Percentiles rank a stretch among this genome's conserved stretches.
These are phyloP conservation scores for Corythoichthys haematopterus DNA, from an alignment of 2,113 vertebrate species.

Conservation along the genomic window DNA sequence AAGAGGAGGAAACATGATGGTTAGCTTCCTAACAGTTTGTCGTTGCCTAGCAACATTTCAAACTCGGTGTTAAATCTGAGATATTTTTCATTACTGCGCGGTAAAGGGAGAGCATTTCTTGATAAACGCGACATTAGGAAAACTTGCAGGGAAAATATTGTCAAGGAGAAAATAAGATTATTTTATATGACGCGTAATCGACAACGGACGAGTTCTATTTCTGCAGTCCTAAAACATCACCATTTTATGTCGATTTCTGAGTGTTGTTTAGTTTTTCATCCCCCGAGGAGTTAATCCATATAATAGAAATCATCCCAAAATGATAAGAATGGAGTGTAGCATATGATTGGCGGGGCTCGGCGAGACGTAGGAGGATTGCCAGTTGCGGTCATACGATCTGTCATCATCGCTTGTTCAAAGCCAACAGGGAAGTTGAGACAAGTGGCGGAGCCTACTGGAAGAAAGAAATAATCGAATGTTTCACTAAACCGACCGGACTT, in stretches of 20 bases:
- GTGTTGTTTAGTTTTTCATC: background rate
- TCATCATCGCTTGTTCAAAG: constrained; percentile 65
- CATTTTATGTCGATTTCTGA: background rate
- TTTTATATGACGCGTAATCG: background rate
- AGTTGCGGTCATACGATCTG: constrained; percentile 63
- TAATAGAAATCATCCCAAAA: background rate
- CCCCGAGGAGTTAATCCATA: background rate
- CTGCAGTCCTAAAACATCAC: background rate
- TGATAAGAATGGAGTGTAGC: background rate
- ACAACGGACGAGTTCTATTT: background rate
- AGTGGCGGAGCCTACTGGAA: constrained; percentile 53
- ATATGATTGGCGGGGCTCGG: constrained; percentile 47
- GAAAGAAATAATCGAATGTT: constrained; percentile 6
- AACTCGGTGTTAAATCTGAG: background rate
- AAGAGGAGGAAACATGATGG: background rate
- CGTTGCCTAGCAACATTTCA: constrained; percentile 12
- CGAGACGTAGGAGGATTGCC: constrained; percentile 45
- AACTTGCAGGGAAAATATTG: background rate
- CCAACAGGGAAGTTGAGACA: constrained; percentile 71
- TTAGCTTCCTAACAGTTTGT: background rate
- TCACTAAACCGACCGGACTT: constrained; percentile 14
- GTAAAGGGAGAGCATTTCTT: background rate
- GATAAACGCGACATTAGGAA: background rate
- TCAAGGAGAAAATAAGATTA: background rate
- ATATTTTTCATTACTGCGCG: background rate